Evolutionary conservation across 64 coral and sea anemone genomes (phyloP).

Genomic region (Stylophora pistillata): DNA sequence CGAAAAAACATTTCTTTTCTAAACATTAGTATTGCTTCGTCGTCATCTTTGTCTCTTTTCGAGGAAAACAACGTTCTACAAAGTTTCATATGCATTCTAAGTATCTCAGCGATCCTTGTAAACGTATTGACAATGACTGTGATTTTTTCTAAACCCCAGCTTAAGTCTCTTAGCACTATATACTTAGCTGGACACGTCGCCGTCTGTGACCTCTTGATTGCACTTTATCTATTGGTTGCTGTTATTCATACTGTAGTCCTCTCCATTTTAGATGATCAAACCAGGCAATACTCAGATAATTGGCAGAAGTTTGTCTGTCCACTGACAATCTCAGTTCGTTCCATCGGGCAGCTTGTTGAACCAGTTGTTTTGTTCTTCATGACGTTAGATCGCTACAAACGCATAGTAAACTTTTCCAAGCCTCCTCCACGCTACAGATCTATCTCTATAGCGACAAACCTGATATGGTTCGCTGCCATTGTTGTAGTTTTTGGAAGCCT

Average conservation of each 20-base stretch:
- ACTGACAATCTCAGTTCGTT: conserved; percentile 3
- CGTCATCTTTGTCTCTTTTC: not conserved
- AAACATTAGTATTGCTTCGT: not conserved
- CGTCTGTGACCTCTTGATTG: conserved; percentile 8
- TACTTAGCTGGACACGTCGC: conserved; percentile 21
- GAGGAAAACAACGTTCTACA: not conserved
- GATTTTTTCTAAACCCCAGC: not conserved
- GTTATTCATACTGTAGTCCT: not conserved
- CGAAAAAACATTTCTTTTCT: not conserved
- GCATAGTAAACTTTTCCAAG: conserved; percentile 1
- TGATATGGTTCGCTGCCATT: not conserved
- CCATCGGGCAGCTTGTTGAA: not conserved
- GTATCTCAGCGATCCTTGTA: not conserved
- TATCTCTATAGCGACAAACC: not conserved
- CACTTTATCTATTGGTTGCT: not conserved
- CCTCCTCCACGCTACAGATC: not conserved
- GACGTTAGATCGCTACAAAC: conserved; percentile 24
- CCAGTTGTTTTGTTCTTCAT: conserved; percentile 5
- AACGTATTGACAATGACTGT: not conserved
- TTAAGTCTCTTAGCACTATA: not conserved
- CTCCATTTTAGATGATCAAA: not conserved
- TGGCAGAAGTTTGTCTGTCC: not conserved
- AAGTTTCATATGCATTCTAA: conserved; percentile 14
- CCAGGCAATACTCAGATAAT: not conserved
- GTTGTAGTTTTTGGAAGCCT: not conserved